Percentiles rank a stretch among this genome's conserved stretches.
These are phyloP conservation scores for Karalla daura DNA, from an alignment of 2,797 vertebrate species.

Conservation along the genomic window DNA sequence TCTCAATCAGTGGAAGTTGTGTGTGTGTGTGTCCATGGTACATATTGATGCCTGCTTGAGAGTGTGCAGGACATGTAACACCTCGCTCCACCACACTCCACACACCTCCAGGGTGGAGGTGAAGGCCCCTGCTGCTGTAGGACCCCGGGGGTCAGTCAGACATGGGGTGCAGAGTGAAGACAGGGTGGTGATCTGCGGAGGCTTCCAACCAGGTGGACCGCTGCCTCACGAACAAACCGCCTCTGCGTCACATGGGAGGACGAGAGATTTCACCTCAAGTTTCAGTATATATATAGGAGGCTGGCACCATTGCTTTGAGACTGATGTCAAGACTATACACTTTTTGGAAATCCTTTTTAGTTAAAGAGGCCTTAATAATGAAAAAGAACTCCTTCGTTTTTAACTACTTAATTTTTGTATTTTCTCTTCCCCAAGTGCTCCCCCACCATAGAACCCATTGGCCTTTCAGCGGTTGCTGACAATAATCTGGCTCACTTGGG, in stretches of 20 bases:
- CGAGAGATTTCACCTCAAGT: conserved; percentile 39
- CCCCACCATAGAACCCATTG: conserved; percentile 39
- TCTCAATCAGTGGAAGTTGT: conserved; percentile 70
- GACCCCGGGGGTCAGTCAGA: conserved; percentile 22
- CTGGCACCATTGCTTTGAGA: conserved; percentile 31
- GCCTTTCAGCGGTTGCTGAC: conserved; percentile 27
- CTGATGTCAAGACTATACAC: conserved; percentile 57
- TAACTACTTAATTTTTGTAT: conserved; percentile 48
- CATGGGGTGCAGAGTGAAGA: background rate
- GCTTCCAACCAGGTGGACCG: background rate
- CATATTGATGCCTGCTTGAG: conserved; percentile 44
- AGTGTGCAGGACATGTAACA: conserved; percentile 38
- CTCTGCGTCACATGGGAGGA: conserved; percentile 22
- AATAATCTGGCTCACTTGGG: conserved; percentile 37
- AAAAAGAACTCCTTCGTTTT: conserved; percentile 38
- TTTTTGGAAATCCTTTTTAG: conserved; percentile 43
- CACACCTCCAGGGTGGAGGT: conserved; percentile 23
- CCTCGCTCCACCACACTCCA: conserved; percentile 23
- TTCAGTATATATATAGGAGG: conserved; percentile 24
- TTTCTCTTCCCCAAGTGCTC: no score
- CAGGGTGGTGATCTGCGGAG: conserved; percentile 4
- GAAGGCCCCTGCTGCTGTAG: conserved; percentile 59
- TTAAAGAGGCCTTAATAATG: conserved; percentile 81
- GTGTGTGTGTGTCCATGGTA: conserved; percentile 48
- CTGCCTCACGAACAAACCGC: conserved; percentile 49